Evolutionary conservation across 2,113 vertebrate genomes (phyloP), one percentile per base, ranked within the genome.

Genomic region (Triplophysa siluroides): DNA sequence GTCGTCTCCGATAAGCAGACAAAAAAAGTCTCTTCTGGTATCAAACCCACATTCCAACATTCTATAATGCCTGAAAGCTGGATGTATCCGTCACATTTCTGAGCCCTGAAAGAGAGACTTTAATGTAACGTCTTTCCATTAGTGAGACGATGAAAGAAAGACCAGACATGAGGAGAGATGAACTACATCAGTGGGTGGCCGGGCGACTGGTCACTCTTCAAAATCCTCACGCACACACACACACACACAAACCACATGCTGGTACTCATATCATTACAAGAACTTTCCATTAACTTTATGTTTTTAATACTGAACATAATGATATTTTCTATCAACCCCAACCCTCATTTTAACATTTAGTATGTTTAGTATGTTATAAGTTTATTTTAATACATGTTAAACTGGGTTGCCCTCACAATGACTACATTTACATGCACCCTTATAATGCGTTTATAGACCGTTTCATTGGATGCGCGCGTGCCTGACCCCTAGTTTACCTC

Each of bases 61-160:
- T 73, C n/a, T 1, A 33, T 41, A 56, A 76, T 26, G 19, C 43
- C 72, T 45, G 16, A 8, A 45, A 63, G 58, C 16, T 47, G 58
- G 19, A n/a, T 74, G 19, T 63, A 50, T 63, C 60, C 19, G 33
- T 29, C 43, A 47, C 60, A 63, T 63, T 76, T 63, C 58, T 63
- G 60, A 63, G 16, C 23, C 56, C 13, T 63, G 26, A 63, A 19
- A 73, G 24, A 73, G 50, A 56, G 54, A 58, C 52, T 5, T 60
- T 19, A 72, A 47, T 56, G 47, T 41, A 70, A 71, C 56, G 24
- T 50, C 41, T 61, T 79, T 79, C 56, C 77, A 79, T 79, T 79
- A 79, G 77, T 61, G 24, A 62, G 54, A 70, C 3, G 41, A 50
- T 78, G 64, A 78, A 50, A 69, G 76, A 69, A 8, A 41, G 26